Percentiles rank a stretch among this genome's conserved stretches.
These are phyloP conservation scores for Carduelis carduelis DNA, from an alignment of 2,797 vertebrate genomes.

Conservation along the genomic window DNA sequence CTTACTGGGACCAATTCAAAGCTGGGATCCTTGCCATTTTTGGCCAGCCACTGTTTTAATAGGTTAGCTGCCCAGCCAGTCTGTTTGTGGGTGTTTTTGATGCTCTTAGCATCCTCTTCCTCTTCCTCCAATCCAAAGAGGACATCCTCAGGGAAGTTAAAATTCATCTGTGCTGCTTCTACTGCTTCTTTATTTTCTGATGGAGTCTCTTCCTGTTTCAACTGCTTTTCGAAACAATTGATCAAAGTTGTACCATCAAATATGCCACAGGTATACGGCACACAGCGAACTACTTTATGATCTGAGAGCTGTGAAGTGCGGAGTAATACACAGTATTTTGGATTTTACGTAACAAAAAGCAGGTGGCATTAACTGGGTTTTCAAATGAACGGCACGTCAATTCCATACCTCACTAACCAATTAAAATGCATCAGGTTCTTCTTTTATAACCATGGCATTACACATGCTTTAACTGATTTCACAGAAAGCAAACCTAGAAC, in stretches of 20 bases:
- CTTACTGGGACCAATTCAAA: conserved; percentile 66
- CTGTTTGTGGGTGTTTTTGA: conserved; percentile 67
- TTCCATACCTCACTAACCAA: not conserved
- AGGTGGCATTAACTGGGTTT: conserved; percentile 57
- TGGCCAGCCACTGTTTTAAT: conserved; percentile 61
- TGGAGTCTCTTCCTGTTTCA: conserved; percentile 61
- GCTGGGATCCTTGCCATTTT: conserved; percentile 62
- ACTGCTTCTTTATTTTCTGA: conserved; percentile 57
- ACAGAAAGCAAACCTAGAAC: not conserved
- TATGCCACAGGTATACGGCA: conserved; percentile 57
- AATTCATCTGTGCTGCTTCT: conserved; percentile 45
- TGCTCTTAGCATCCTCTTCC: conserved; percentile 65
- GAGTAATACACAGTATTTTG: conserved; percentile 33
- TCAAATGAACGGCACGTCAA: not conserved
- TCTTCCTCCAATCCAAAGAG: conserved; percentile 68
- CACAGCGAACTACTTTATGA: conserved; percentile 56
- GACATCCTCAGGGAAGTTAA: conserved; percentile 52
- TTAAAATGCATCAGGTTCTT: not conserved
- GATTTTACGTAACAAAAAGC: conserved; percentile 47
- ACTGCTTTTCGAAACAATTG: conserved; percentile 65
- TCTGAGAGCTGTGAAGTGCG: conserved; percentile 51
- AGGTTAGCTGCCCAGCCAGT: conserved; percentile 64
- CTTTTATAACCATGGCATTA: conserved; percentile 47
- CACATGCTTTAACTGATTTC: conserved; percentile 9
- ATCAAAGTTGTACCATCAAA: conserved; percentile 66